Evolutionary conservation across 2,113 vertebrate genomes (phyloP).

Genomic region (Pleuronectes platessa): DNA sequence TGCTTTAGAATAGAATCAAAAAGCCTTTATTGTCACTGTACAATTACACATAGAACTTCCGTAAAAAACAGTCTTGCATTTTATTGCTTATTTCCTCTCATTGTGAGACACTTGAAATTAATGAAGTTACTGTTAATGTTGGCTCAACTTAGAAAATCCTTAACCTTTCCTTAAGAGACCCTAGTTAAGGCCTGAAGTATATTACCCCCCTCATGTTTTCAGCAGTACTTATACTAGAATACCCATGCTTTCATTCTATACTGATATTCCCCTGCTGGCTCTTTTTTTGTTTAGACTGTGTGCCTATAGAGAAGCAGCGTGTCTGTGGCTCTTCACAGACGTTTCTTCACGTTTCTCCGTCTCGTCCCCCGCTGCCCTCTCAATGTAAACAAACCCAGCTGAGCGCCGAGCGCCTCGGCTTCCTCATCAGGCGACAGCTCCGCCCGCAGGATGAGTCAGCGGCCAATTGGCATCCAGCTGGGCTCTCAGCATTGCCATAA

Average conservation of each 20-base stretch:
- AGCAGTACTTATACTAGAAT: too few species aligned
- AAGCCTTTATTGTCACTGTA: too few species aligned
- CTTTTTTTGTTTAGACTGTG: background rate
- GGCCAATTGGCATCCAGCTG: constrained; percentile 59
- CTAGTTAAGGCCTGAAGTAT: too few species aligned
- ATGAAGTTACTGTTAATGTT: too few species aligned
- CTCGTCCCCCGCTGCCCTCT: constrained; percentile 23
- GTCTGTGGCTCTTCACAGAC: background rate
- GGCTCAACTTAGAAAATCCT: too few species aligned
- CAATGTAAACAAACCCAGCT: constrained; percentile 77
- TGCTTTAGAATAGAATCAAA: too few species aligned
- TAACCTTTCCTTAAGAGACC: too few species aligned
- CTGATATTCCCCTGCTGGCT: background rate
- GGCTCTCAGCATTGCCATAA: constrained; percentile 60
- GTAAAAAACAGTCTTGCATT: too few species aligned
- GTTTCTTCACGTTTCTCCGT: background rate
- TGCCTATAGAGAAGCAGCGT: background rate
- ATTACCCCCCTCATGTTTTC: too few species aligned
- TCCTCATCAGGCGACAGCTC: constrained; percentile 45
- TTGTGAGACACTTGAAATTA: too few species aligned
- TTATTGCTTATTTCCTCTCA: too few species aligned
- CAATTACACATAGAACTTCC: too few species aligned
- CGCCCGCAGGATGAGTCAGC: constrained; percentile 49
- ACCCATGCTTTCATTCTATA: background rate
- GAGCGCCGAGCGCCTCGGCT: constrained; percentile 50